Percentiles rank a stretch among this genome's conserved stretches.
phyloP scores from a whole-genome alignment of 2,797 vertebrate species.

The Darevskia nairensis region DNA sequence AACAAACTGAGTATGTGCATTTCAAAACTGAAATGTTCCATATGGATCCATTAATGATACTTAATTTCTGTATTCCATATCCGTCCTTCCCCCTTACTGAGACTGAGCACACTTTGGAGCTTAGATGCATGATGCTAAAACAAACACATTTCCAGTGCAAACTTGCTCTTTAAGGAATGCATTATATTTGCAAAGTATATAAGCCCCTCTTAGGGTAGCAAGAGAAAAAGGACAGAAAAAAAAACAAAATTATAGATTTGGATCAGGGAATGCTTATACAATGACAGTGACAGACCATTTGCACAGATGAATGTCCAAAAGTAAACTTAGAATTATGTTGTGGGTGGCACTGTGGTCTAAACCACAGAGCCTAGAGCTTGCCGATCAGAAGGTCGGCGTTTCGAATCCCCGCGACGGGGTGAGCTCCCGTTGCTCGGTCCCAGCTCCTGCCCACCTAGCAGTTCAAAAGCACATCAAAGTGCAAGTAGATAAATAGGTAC shows the following conservation, averaged over 20 bases:
- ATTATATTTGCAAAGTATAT: slow-evolving; percentile 8
- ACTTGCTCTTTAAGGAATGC: neutral
- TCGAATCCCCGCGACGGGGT: too few species aligned
- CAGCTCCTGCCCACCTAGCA: too few species aligned
- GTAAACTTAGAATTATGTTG: neutral
- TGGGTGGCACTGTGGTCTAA: too few species aligned
- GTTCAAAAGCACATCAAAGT: too few species aligned
- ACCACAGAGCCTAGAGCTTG: too few species aligned
- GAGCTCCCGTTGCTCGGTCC: too few species aligned
- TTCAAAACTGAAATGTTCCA: slow-evolving; percentile 41
- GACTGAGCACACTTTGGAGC: neutral
- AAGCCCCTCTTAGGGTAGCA: neutral
- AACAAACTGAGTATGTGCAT: slow-evolving; percentile 29
- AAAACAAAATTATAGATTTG: neutral
- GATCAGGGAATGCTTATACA: neutral
- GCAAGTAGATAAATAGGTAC: too few species aligned
- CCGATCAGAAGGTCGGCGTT: too few species aligned
- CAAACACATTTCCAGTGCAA: neutral
- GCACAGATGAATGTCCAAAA: neutral
- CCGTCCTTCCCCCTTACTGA: neutral
- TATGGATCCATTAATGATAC: neutral
- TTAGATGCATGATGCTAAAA: slow-evolving; percentile 11
- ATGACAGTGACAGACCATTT: neutral
- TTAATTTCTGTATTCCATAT: slow-evolving; percentile 6
- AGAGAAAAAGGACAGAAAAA: neutral